phyloP scores from a whole-genome alignment of 2,797 vertebrate species.

The Gambelia wislizenii region DNA sequence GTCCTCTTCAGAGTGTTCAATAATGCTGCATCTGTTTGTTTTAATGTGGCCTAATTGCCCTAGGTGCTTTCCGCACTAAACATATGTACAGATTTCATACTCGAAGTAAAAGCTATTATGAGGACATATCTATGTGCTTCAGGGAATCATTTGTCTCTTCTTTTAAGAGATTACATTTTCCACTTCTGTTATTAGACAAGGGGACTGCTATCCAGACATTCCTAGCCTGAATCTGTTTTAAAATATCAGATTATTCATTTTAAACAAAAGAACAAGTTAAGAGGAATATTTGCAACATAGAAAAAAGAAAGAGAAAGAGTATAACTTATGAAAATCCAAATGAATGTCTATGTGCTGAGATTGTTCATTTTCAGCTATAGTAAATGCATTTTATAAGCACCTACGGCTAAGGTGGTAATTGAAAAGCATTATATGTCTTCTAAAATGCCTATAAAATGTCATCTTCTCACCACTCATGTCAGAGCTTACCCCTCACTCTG shows the following conservation, averaged over 20 bases:
- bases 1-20: conserved; percentile 43
- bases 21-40: conserved; percentile 48
- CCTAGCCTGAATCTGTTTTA: background rate
- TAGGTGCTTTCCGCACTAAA: conserved; percentile 64
- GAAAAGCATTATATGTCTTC: background rate
- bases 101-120: conserved; percentile 46
- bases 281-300: background rate
- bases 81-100: conserved; percentile 27
- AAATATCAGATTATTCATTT: background rate
- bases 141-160: conserved; percentile 34
- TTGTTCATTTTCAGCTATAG: background rate
- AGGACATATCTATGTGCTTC: conserved; percentile 42
- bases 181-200: background rate
- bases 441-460: background rate
- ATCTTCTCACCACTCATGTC: background rate
- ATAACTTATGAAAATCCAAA: background rate
- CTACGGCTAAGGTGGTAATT: background rate
- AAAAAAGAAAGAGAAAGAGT: background rate
- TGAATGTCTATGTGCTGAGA: background rate
- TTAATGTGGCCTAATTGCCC: conserved; percentile 58
- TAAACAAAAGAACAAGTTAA: background rate
- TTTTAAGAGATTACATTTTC: too few species aligned
- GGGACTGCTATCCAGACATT: background rate
- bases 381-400: background rate
- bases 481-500: too few species aligned